Evolutionary conservation across 2,888 invertebrate genomes (phyloP), one percentile per base, ranked within the genome.

Genomic region (Apodemia hepburni): DNA sequence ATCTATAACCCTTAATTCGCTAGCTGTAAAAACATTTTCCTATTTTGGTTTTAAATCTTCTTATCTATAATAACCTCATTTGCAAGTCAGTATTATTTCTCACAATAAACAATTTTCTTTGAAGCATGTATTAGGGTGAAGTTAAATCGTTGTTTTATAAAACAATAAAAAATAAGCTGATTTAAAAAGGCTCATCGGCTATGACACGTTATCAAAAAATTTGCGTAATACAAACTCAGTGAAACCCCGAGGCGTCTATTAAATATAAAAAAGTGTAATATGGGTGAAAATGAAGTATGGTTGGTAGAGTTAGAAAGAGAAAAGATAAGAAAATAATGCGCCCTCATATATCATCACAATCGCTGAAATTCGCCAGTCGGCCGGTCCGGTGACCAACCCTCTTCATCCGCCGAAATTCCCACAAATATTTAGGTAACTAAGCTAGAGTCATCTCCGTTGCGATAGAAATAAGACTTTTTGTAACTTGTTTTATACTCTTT

Each of bases 291-390:
- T 54, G 54, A 65, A 61, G 69, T 66, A 65, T 65, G 65, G 67
- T 66, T 66, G 65, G 66, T 85, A 84, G 85, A 87, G 88, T 85
- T 86, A 89, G 87, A 87, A 85, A 86, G 85, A 87, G 87, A 86
- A 84, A 85, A 87, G 91, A 91, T 90, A 90, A 90, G 91, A 87
- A 90, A 88, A 90, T 90, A 91, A 91, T 89, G 84, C 89, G 79
- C 84, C 79, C 80, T 80, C 88, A 88, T 91, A 91, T 89, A 90
- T 92, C 90, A 92, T 90, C 82, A 80, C 85, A 90, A 89, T 88
- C 89, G 85, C 87, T 80, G 83, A 82, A 87, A 87, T 85, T 87
- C 85, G 81, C 75, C 76, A 80, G 78, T 75, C 80, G 81, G 80
- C 79, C 76, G 76, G 77, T 79, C 80, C 80, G 81, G 80, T 82